phyloP scores from a whole-genome alignment of 2,113 vertebrate genomes.

The Larimichthys crocea region DNA sequence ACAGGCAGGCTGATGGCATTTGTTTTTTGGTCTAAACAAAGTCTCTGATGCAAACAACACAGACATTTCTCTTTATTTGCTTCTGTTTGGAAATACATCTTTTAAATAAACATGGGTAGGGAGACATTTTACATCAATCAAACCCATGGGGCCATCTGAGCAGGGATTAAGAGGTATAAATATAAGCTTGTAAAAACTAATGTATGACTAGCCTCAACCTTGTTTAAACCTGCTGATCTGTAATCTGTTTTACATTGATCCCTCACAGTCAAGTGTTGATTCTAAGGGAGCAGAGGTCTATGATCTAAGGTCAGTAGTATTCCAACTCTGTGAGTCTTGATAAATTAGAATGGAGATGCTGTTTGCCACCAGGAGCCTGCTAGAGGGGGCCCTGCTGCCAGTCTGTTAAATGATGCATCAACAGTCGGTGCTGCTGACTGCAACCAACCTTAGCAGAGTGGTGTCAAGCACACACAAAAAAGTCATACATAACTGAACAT shows the following conservation, averaged over 20 bases:
- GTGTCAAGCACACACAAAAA: conserved; percentile 7
- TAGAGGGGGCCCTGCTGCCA: conserved; percentile 48
- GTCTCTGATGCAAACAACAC: conserved; percentile 56
- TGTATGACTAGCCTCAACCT: conserved; percentile 1
- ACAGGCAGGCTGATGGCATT: conserved; percentile 53
- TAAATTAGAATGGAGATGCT: conserved; percentile 60
- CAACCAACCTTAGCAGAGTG: conserved; percentile 59
- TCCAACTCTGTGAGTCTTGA: conserved; percentile 48
- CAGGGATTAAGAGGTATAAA: conserved; percentile 30
- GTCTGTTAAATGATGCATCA: conserved; percentile 73
- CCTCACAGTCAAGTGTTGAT: conserved; percentile 20
- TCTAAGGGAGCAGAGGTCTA: conserved; percentile 31
- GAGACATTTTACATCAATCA: conserved; percentile 48
- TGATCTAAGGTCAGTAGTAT: conserved; percentile 51
- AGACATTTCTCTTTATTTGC: conserved; percentile 43
- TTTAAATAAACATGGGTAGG: conserved; percentile 26
- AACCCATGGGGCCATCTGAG: conserved; percentile 22
- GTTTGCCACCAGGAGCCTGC: conserved; percentile 44
- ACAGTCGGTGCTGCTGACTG: conserved; percentile 53
- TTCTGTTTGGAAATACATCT: conserved; percentile 39
- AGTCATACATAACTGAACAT: conserved; percentile 1
- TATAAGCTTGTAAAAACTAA: background rate
- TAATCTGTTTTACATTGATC: conserved; percentile 51
- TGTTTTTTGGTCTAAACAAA: conserved; percentile 55
- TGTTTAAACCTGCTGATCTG: conserved; percentile 43